Conservation (phyloP, 2,888 invertebrate species). For the Temnothorax ravouxi region DNA sequence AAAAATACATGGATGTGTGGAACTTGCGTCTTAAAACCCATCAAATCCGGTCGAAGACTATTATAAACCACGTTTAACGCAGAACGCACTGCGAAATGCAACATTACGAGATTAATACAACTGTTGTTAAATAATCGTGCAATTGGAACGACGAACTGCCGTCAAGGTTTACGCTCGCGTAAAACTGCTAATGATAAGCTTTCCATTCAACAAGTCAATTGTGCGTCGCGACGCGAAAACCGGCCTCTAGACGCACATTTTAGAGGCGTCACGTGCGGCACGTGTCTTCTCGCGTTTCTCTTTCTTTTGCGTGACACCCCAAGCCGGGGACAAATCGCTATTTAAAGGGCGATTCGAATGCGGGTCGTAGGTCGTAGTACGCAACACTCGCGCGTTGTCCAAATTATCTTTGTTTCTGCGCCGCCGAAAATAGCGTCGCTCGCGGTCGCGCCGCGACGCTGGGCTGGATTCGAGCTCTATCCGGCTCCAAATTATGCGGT, state of each 20-base stretch:
- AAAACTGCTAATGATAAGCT: slow-evolving; percentile 34
- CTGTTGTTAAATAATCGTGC: slow-evolving; percentile 8
- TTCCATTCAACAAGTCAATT: slow-evolving; percentile 49
- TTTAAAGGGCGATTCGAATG: slow-evolving; percentile 24
- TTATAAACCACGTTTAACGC: not conserved
- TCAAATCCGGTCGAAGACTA: not conserved
- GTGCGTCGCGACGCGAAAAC: slow-evolving; percentile 2
- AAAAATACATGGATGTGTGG: not conserved
- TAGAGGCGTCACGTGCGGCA: slow-evolving; percentile 37
- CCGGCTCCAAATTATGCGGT: not conserved
- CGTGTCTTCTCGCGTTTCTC: slow-evolving; percentile 17
- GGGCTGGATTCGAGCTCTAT: not conserved
- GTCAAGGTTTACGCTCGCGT: slow-evolving; percentile 14
- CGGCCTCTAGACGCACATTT: slow-evolving; percentile 28
- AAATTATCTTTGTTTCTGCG: not conserved
- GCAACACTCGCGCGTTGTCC: slow-evolving; percentile 4
- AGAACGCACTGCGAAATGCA: not conserved
- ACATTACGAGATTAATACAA: slow-evolving; percentile 9
- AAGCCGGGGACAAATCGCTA: not conserved
- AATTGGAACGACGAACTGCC: slow-evolving; percentile 6
- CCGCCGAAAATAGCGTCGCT: slow-evolving; percentile 18
- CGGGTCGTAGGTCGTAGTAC: slow-evolving; percentile 1
- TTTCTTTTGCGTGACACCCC: not conserved
- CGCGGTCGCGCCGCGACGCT: not conserved
- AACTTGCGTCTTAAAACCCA: not conserved